A percentile compares a stretch with the other conserved stretches of the same genome.
phyloP scores from a whole-genome alignment of 53 echinoderm and acorn worm genomes.

The Paracentrotus lividus region DNA sequence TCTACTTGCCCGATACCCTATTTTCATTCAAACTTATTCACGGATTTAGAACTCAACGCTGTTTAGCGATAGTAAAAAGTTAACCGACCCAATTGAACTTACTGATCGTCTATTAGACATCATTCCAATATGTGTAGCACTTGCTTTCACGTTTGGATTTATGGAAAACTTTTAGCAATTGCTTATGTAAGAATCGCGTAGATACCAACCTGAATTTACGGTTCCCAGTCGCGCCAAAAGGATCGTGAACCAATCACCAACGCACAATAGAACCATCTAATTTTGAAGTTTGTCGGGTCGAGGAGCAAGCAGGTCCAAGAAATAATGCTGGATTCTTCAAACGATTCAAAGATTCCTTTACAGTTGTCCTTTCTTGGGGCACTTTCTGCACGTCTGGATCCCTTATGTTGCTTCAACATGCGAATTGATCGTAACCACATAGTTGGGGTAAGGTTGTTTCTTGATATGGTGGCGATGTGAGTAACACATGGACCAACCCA shows the following conservation, averaged over 20 bases:
- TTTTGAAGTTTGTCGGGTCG: background rate
- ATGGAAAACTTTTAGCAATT: too few relatives aligned
- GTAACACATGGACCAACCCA: conserved; percentile 2
- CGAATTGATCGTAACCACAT: background rate
- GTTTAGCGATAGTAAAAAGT: too few relatives aligned
- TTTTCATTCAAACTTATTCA: too few relatives aligned
- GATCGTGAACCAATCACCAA: background rate
- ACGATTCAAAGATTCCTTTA: conserved; percentile 17
- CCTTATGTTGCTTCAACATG: background rate
- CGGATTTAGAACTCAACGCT: too few relatives aligned
- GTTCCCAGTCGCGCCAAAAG: background rate
- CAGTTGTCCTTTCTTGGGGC: conserved; percentile 7
- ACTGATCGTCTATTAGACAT: too few relatives aligned
- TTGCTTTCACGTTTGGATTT: too few relatives aligned
- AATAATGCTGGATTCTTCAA: background rate
- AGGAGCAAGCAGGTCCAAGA: background rate
- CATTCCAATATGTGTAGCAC: too few relatives aligned
- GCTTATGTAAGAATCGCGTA: too few relatives aligned
- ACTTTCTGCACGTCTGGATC: background rate
- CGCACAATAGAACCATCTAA: background rate
- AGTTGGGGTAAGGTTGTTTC: background rate
- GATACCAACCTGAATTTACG: background rate
- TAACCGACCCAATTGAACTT: too few relatives aligned
- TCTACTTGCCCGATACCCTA: too few relatives aligned
- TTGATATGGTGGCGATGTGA: background rate